A percentile compares a stretch with the other conserved stretches of the same genome.
phyloP scores from a whole-genome alignment of 2,888 invertebrate genomes.

The Mimumesa dahlbomi region DNA sequence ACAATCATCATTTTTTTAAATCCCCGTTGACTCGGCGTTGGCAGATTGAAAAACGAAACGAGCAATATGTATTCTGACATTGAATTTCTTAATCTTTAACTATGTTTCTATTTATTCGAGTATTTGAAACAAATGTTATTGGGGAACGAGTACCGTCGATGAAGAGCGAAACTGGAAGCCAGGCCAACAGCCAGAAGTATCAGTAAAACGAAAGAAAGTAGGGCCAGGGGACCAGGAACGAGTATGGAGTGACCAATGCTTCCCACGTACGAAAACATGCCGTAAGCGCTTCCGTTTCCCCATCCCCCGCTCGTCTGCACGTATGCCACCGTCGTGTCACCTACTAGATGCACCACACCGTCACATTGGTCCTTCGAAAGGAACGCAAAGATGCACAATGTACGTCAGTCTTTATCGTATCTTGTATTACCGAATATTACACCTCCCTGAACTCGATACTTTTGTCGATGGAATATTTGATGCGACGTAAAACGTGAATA shows the following conservation, averaged over 20 bases:
- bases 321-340: constrained; percentile 49
- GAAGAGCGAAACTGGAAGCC: constrained; percentile 55
- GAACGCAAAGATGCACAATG: constrained; percentile 50
- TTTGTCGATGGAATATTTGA: too few relatives aligned
- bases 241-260: constrained; percentile 62
- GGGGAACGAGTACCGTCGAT: constrained; percentile 28
- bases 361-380: constrained; percentile 69
- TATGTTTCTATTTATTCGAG: not conserved
- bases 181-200: constrained; percentile 65
- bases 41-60: too few relatives aligned
- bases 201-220: constrained; percentile 69
- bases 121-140: not conserved
- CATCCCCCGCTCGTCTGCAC: not conserved
- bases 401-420: too few relatives aligned
- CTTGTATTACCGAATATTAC: too few relatives aligned
- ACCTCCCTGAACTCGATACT: too few relatives aligned
- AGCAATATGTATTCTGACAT: too few relatives aligned
- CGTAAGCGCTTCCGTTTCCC: constrained; percentile 7
- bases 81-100: too few relatives aligned
- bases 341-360: constrained; percentile 68
- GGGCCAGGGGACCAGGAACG: constrained; percentile 61
- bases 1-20: too few relatives aligned
- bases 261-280: constrained; percentile 29
- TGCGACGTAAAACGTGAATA: too few relatives aligned
- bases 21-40: too few relatives aligned